These are phyloP conservation scores for Delphinapterus leucas DNA, from an alignment of 2,113 vertebrate species.

Conservation along the genomic window DNA sequence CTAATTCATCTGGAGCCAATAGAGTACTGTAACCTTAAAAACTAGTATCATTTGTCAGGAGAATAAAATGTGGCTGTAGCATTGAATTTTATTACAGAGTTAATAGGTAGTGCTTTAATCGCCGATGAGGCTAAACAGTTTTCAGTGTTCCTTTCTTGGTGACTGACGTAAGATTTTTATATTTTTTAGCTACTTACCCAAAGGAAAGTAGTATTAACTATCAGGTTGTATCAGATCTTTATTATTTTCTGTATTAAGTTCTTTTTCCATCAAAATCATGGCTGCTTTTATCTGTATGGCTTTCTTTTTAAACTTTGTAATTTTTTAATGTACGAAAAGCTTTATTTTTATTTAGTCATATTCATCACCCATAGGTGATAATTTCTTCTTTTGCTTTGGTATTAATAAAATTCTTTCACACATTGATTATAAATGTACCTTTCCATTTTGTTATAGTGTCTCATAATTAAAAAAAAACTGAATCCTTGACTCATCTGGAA, in stretches of 20 bases:
- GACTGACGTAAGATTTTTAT: background rate
- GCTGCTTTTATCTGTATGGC: conserved; percentile 38
- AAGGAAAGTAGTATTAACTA: conserved; percentile 9
- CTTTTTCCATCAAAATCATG: background rate
- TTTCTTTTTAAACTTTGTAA: background rate
- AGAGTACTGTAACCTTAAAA: background rate
- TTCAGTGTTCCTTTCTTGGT: background rate
- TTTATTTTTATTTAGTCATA: conserved; percentile 50
- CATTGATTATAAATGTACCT: background rate
- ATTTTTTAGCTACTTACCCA: background rate
- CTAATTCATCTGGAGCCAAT: background rate
- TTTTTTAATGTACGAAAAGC: background rate
- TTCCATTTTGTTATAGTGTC: conserved; percentile 28
- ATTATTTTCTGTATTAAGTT: conserved; percentile 18
- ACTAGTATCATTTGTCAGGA: background rate
- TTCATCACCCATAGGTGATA: background rate
- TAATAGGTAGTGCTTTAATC: background rate
- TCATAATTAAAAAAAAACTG: background rate
- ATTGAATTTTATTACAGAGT: background rate
- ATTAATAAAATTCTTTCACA: background rate
- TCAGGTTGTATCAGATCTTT: conserved; percentile 20
- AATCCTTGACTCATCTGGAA: conserved; percentile 44
- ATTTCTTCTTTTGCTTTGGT: conserved; percentile 32
- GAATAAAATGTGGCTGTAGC: background rate
- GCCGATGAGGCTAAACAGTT: background rate